Evolutionary conservation across 2,797 vertebrate genomes (phyloP), one percentile per base, ranked within the genome.

Genomic region (Yasuhikotakia modesta): DNA sequence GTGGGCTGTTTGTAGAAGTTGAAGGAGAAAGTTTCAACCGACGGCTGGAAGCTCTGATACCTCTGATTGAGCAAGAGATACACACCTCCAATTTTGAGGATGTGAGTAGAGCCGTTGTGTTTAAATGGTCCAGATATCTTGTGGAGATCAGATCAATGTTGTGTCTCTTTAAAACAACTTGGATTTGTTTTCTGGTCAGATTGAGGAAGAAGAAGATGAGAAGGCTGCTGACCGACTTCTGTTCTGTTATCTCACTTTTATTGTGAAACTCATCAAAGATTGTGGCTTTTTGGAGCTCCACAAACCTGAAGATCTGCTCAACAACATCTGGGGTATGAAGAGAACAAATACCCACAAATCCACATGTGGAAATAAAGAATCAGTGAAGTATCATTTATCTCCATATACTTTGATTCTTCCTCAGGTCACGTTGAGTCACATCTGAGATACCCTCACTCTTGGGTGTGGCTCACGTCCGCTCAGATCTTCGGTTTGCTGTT

Each of bases 401-500:
- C 5, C 2, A 12, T 68, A 45, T 79, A 27, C 61, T 2, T 7
- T 19, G 0, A n/a, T n/a, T 60, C 8, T 60, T 10, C 11, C 67
- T 1, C 78, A 99, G 96, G 88, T 86, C 95, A 99, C 16, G 78
- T 96, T 1, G 94, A 98, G 60, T 87, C 92, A 80, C 96, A 99
- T 89, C 90, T 99, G 83, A 93, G 94, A 77, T 92, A 97, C 79
- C 95, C 97, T 55, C 97, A 99, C 86, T 97, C 87, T 86, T 99
- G 97, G 97, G 97, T 99, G 64, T 99, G 98, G 97, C 90, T 98
- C 76, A 98, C 95, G 0, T 92, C 97, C 27, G 95, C 96, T 1
- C 97, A 99, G 91, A 92, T 97, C 48, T 98, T 98, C 45, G 98
- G 98, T 12, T 91, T 96, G 87, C 88, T 99, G 83, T 99, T 99